Base-by-base conservation (phyloP, 1,140 invertebrate species). In the Phenacoccus solenopsis region DNA sequence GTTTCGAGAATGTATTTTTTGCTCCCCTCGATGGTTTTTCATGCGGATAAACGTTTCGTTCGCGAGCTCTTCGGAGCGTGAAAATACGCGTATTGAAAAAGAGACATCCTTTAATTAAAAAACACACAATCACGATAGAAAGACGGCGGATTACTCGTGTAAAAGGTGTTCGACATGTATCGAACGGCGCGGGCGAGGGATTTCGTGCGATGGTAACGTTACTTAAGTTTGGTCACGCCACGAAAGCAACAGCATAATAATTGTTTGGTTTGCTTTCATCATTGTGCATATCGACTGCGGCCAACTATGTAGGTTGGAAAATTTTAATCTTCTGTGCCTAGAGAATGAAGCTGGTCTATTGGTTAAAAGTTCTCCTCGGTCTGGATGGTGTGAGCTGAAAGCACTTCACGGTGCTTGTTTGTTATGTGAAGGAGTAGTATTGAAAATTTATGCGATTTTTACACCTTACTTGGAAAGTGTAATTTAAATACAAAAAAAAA, bases 211-310 rank as follows among this genome's bases (percentile, higher is more conserved):
- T 38, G 32, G 32, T 64, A 27, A 27, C 59, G 25, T 64, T 64
- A 64, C 59, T 25, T 22, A 64, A 64, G 59, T 64, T 25, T 27
- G 59, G 59, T 64, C 59, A 64, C 59, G 59, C 59, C 21, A 64
- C 25, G 59, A 64, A 64, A 64, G 59, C 25, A 64, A 64, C 59
- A 64, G 59, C 21, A 64, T 64, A 64, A 64, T 64, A 64, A 64
- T 64, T 64, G 59, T 64, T 64, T 64, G 3, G 13, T 64, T 64
- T 64, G 59, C 59, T 64, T 64, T 64, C 59, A 64, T 64, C 59
- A 64, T 27, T 64, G 59, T 64, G 25, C 13, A 16, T 5, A 64
- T 16, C n/a, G 32, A 22, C 59, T 24, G 59, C 59, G 22, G 25
- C 21, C 21, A 9, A 25, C 21, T 64, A 64, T 64, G 59, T 64